These are phyloP conservation scores for Apamea monoglypha DNA, from an alignment of 2,888 invertebrate species.

Conservation along the genomic window DNA sequence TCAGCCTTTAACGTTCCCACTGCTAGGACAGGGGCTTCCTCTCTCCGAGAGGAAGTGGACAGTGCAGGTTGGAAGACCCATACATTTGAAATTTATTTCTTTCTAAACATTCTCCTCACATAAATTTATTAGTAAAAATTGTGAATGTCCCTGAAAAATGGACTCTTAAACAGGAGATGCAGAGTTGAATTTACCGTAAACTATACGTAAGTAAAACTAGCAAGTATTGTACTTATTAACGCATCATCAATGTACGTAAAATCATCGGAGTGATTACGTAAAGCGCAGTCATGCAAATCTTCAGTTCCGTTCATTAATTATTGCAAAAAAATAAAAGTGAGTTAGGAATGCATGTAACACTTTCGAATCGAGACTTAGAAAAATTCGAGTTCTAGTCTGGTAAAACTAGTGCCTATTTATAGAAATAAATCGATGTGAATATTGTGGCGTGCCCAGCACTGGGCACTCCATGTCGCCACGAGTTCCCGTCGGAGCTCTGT, in stretches of 20 bases:
- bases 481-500: no score
- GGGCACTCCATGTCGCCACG: no score
- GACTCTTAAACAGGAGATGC: neutral
- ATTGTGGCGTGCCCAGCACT: no score
- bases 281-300: slow-evolving; percentile 40
- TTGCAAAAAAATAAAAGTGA: slow-evolving; percentile 28
- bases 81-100: neutral
- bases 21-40: neutral
- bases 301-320: slow-evolving; percentile 44
- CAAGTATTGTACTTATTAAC: neutral
- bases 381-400: slow-evolving; percentile 1
- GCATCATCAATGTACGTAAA: slow-evolving; percentile 22
- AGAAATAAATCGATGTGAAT: neutral
- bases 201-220: neutral
- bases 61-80: neutral
- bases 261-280: slow-evolving; percentile 35
- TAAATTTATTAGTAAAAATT: neutral
- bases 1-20: neutral
- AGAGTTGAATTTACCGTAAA: neutral
- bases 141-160: neutral
- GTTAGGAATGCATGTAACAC: slow-evolving; percentile 35
- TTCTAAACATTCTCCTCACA: neutral
- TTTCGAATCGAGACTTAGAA: slow-evolving; percentile 45
- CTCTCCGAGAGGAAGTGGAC: neutral
- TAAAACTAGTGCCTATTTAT: neutral